Evolutionary conservation across 2,888 invertebrate genomes (phyloP).

Genomic region (Parnassius apollo): DNA sequence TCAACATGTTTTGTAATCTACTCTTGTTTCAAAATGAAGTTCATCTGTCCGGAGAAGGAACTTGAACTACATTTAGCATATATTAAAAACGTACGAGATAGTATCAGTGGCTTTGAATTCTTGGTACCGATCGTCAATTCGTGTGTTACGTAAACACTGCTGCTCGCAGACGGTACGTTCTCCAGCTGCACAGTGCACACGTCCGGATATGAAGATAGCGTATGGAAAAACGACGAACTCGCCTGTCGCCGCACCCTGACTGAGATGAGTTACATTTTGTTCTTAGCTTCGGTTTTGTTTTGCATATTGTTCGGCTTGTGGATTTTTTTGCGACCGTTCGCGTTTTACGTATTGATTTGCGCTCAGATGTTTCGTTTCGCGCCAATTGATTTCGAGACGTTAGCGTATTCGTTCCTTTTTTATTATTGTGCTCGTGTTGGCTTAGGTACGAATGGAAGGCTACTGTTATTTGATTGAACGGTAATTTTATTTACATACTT

Average conservation of each 20-base stretch:
- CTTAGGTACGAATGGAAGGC: too few relatives aligned
- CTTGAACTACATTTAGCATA: too few relatives aligned
- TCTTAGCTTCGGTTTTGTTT: constrained; percentile 48
- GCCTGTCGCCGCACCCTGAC: constrained; percentile 36
- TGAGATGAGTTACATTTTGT: constrained; percentile 59
- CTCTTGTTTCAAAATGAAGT: too few relatives aligned
- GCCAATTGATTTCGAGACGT: constrained; percentile 23
- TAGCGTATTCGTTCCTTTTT: constrained; percentile 15
- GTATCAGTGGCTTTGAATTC: neutral
- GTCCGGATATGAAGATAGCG: constrained; percentile 78
- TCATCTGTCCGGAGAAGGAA: too few relatives aligned
- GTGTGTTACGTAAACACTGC: constrained; percentile 19
- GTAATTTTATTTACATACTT: too few relatives aligned
- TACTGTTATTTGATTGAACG: too few relatives aligned
- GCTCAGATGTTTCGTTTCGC: constrained; percentile 25
- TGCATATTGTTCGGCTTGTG: constrained; percentile 46
- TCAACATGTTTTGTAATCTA: too few relatives aligned
- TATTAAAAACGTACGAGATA: too few relatives aligned
- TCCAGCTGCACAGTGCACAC: constrained; percentile 34
- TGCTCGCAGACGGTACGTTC: constrained; percentile 7
- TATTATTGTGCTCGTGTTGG: constrained; percentile 1
- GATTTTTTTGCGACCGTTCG: constrained; percentile 56
- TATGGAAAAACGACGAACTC: constrained; percentile 64
- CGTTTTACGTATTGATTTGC: constrained; percentile 54
- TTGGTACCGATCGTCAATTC: constrained; percentile 22